phyloP scores from a whole-genome alignment of 1,140 invertebrate genomes.

The Sarcophaga peregrina region DNA sequence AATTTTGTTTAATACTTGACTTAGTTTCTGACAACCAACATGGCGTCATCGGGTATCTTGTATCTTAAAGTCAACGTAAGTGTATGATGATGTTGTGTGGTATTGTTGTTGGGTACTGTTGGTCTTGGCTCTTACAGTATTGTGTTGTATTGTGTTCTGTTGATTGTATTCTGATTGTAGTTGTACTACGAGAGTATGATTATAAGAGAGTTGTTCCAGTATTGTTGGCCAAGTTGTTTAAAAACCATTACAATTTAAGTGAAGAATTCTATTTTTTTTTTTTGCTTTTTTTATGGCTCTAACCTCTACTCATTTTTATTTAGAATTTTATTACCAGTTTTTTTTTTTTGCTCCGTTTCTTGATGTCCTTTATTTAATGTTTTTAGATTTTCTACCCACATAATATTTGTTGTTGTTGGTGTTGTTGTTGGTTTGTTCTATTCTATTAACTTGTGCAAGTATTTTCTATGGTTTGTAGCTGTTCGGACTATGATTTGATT shows the following conservation, averaged over 20 bases:
- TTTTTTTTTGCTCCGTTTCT: too few species aligned
- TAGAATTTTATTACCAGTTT: too few species aligned
- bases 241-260: conserved; percentile 20
- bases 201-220: neutral
- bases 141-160: too few species aligned
- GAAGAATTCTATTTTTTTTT: neutral
- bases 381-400: neutral
- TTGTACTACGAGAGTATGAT: too few species aligned
- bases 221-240: conserved; percentile 18
- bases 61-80: conserved; percentile 5
- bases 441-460: too few species aligned
- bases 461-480: too few species aligned
- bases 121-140: too few species aligned
- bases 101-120: too few species aligned
- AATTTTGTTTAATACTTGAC: conserved; percentile 1
- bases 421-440: neutral
- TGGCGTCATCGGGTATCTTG: conserved; percentile 9
- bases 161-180: too few species aligned
- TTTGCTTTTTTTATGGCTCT: too few species aligned
- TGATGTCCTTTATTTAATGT: too few species aligned
- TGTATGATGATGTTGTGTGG: neutral
- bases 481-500: neutral
- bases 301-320: too few species aligned
- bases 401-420: neutral
- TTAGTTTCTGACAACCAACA: neutral